Evolutionary conservation across 2,797 vertebrate species (phyloP).

Genomic region (Anguilla megastoma): DNA sequence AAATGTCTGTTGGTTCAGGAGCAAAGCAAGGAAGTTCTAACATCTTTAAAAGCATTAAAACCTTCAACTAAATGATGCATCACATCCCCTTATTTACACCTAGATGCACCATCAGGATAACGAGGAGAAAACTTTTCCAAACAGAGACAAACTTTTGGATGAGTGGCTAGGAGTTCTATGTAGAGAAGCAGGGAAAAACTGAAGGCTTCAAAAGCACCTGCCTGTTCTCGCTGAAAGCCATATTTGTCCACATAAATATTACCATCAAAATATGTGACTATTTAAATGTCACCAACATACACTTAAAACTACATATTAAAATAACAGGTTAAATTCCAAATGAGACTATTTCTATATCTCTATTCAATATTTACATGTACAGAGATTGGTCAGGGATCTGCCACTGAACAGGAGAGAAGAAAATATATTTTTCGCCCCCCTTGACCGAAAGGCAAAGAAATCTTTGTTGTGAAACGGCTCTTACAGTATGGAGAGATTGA

Average conservation of each 20-base stretch:
- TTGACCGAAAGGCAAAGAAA: constrained; percentile 49
- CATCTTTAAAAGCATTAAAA: constrained; percentile 36
- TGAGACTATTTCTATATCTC: constrained; percentile 41
- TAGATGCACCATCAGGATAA: constrained; percentile 37
- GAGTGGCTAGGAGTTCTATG: constrained; percentile 4
- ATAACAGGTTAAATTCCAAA: constrained; percentile 44
- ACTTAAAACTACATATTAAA: constrained; percentile 48
- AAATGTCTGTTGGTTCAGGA: constrained; percentile 18
- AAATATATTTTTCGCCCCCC: constrained; percentile 37
- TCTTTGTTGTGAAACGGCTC: constrained; percentile 39
- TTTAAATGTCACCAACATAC: constrained; percentile 39
- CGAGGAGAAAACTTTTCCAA: constrained; percentile 25
- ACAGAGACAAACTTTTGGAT: constrained; percentile 18
- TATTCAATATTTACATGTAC: constrained; percentile 47
- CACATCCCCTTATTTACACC: constrained; percentile 46
- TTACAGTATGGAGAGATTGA: constrained; percentile 40
- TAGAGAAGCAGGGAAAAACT: constrained; percentile 23
- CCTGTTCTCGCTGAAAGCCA: constrained; percentile 36
- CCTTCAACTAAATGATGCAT: constrained; percentile 30
- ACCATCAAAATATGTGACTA: constrained; percentile 27
- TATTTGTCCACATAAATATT: constrained; percentile 25
- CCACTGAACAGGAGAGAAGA: constrained; percentile 36
- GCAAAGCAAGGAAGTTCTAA: constrained; percentile 29
- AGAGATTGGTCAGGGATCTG: constrained; percentile 47
- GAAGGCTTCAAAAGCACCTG: constrained; percentile 26